phyloP scores from a whole-genome alignment of 2,113 vertebrate genomes.

The Rhynchomys soricoides region DNA sequence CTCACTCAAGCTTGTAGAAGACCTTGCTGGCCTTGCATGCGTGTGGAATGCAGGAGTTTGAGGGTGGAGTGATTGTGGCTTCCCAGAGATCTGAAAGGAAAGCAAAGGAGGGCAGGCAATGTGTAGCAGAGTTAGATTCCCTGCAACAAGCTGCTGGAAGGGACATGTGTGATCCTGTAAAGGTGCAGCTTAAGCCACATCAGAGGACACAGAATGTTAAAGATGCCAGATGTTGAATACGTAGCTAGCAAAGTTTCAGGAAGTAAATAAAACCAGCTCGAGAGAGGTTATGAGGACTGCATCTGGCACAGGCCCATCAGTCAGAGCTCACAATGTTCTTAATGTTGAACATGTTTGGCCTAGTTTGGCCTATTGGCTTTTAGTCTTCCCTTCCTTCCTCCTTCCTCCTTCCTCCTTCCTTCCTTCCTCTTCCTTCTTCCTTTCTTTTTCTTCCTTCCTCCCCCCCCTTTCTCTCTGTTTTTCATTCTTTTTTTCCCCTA shows the following conservation, averaged over 20 bases:
- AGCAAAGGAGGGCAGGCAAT: not conserved
- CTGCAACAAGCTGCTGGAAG: not conserved
- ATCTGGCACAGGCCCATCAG: accelerated
- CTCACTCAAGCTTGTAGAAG: not conserved
- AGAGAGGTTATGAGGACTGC: not conserved
- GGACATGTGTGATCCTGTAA: not conserved
- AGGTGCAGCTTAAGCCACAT: not conserved
- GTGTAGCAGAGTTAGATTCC: not conserved
- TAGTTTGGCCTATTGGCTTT: not conserved
- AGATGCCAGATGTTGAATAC: not conserved
- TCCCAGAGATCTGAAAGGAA: not conserved
- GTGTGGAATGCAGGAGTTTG: not conserved
- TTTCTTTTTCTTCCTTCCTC: no score
- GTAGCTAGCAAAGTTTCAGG: not conserved
- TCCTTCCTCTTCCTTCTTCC: no score
- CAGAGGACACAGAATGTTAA: not conserved
- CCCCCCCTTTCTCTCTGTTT: no score
- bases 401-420: not conserved
- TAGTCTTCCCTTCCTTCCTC: not conserved
- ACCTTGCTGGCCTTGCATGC: not conserved
- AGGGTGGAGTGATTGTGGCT: not conserved
- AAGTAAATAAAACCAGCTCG: not conserved
- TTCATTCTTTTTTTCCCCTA: no score
- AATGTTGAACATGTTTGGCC: not conserved
- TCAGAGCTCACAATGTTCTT: not conserved